phyloP scores from a whole-genome alignment of 2,113 vertebrate genomes.

The Tympanuchus pallidicinctus region DNA sequence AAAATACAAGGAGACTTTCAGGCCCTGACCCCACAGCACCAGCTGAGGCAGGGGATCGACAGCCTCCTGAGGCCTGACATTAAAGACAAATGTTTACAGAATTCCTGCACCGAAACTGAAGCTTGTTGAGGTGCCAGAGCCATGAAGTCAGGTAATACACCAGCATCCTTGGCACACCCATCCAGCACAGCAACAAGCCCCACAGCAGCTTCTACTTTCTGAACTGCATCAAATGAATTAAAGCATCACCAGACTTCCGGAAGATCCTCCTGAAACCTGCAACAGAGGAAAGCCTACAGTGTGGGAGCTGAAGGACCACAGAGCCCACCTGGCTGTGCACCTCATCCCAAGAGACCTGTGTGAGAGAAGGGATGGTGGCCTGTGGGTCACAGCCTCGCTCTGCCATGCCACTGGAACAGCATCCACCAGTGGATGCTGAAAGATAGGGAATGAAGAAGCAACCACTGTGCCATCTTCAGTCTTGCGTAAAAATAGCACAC shows the following conservation, averaged over 20 bases:
- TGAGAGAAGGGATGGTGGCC: not conserved
- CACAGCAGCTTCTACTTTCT: not conserved
- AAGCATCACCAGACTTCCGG: not conserved
- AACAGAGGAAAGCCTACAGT: not conserved
- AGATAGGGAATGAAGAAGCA: not conserved
- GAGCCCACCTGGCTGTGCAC: not conserved
- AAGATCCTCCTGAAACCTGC: not conserved
- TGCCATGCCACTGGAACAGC: not conserved
- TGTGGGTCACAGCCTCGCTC: fast-evolving
- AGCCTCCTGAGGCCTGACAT: not conserved
- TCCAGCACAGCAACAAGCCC: not conserved
- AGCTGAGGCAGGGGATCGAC: not conserved
- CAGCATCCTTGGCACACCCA: no score
- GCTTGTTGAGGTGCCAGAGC: not conserved
- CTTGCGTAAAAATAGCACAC: not conserved
- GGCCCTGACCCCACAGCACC: not conserved
- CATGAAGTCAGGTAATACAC: not conserved
- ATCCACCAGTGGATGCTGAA: not conserved
- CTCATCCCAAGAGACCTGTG: fast-evolving
- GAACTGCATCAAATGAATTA: not conserved
- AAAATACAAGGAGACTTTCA: not conserved
- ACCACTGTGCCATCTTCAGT: not conserved
- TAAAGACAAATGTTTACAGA: not conserved
- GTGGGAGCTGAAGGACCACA: fast-evolving
- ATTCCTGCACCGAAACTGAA: fast-evolving